Evolutionary conservation across 2,888 invertebrate species (phyloP), one percentile per base, ranked within the genome.

Genomic region (Sepiola atlantica): DNA sequence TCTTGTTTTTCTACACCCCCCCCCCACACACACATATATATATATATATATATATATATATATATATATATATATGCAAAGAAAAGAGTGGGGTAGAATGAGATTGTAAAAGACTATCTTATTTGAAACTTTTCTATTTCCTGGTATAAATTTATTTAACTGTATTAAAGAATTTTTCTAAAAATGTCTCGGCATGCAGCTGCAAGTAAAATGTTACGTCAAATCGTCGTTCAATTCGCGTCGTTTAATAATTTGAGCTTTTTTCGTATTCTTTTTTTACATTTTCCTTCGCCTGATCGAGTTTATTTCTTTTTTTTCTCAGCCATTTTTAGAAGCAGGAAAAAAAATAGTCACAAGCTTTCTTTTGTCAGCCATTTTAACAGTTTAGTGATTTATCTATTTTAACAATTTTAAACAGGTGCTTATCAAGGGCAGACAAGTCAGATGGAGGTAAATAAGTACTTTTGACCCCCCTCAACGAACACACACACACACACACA

Each of bases 361-460:
- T 77, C 77, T 4, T 77, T 77, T 77, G 77, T 77, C n/a, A 77
- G 77, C 32, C 14, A 77, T 77, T n/a, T n/a, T 16, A 32, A 77
- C 77, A 14, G 14, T n/a, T 77, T 77, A n/a, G 32, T 77, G 77
- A 77, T 77, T 10, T 32, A 77, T 77, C 77, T 77, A 77, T 77
- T 77, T 77, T 77, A 77, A n/a, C 77, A 77, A 77, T n/a, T 32
- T 77, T n/a, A 77, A 77, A 77, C 77, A 77, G 77, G 32, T 77
- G 77, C 32, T 77, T 32, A n/a, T 77, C 77, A 18, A n/a, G 77
- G 77, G 77, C 77, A 32, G n/a, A 77, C 77, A 77, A 77, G 12
- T n/a, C 77, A 77, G 77, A 77, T 77, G 4, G 3, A 77, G 77
- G 4, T n/a, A 4, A 45, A 14, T 32, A n/a, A 16, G n/a, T n/a